These are phyloP conservation scores for Varroa destructor DNA, from an alignment of 1,140 invertebrate genomes.

Conservation along the genomic window DNA sequence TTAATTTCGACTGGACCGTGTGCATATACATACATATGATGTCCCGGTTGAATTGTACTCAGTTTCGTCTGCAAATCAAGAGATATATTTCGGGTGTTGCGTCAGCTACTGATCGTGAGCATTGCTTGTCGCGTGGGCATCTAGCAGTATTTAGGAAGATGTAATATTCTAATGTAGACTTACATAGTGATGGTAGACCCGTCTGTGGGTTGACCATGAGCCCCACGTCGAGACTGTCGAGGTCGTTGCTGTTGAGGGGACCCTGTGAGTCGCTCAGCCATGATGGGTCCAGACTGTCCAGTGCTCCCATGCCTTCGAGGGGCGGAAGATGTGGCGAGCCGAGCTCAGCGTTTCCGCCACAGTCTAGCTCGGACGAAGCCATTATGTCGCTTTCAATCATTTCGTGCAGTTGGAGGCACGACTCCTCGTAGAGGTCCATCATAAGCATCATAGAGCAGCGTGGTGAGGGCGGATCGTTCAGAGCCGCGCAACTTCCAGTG, in stretches of 20 bases:
- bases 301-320: constrained; percentile 24
- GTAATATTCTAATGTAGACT: background rate
- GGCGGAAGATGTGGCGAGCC: constrained; percentile 24
- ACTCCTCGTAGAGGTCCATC: constrained; percentile 22
- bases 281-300: constrained; percentile 23
- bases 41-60: no score
- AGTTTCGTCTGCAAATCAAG: no score
- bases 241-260: constrained; percentile 16
- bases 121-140: no score
- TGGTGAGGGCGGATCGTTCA: no score
- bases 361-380: constrained; percentile 11
- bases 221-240: constrained; percentile 32
- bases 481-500: no score
- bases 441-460: background rate
- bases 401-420: constrained; percentile 23
- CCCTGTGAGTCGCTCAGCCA: constrained; percentile 26
- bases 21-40: no score
- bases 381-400: constrained; percentile 24
- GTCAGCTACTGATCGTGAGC: no score
- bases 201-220: constrained; percentile 42
- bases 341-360: constrained; percentile 1
- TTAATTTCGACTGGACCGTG: no score
- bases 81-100: no score
- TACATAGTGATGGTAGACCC: constrained; percentile 36
- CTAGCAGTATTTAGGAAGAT: no score